Evolutionary conservation across 2,113 vertebrate genomes (phyloP), one percentile per base, ranked within the genome.

Genomic region (Mesoclemmys tuberculata): DNA sequence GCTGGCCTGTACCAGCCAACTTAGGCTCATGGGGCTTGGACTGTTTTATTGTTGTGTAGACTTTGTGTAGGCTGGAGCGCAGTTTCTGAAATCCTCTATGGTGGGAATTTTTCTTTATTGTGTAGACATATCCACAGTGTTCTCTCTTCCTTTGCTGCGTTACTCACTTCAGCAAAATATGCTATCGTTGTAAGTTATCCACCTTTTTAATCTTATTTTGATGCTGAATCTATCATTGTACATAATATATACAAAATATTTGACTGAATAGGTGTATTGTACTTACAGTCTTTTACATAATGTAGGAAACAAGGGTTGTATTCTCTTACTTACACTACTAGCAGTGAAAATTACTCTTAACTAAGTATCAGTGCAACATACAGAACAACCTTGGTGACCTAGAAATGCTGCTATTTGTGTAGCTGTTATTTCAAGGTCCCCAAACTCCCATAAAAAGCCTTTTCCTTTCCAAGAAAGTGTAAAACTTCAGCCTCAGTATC

Each of bases 161-260:
- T 46, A 46, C 46, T 46, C 8, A 46, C 44, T 46, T 46, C n/a
- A n/a, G n/a, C n/a, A n/a, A n/a, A n/a, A n/a, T n/a, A n/a, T n/a
- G n/a, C n/a, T n/a, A n/a, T n/a, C n/a, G n/a, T n/a, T n/a, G n/a
- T n/a, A n/a, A n/a, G n/a, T 55, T 1, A 35, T 21, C 7, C 2
- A 46, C 18, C 5, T 89, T 94, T 56, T 49, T 85, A 75, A 3
- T 31, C 14, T 22, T 64, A 64, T 52, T 12, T 81, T 44, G 49
- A 88, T 71, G 21, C 1, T 48, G 77, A 88, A 88, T 38, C 74
- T 0, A 0, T 4, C 1, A 0, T 61, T 85, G n/a, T 5, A 80
- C 75, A 51, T 10, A 41, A 44, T 74, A 74, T 44, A 74, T 44
- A 26, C 22, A 56, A 90, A 83, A 95, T 64, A 48, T 13, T 41